Evolutionary conservation across 1,140 invertebrate genomes (phyloP), one percentile per base, ranked within the genome.

Genomic region (Pantala flavescens): DNA sequence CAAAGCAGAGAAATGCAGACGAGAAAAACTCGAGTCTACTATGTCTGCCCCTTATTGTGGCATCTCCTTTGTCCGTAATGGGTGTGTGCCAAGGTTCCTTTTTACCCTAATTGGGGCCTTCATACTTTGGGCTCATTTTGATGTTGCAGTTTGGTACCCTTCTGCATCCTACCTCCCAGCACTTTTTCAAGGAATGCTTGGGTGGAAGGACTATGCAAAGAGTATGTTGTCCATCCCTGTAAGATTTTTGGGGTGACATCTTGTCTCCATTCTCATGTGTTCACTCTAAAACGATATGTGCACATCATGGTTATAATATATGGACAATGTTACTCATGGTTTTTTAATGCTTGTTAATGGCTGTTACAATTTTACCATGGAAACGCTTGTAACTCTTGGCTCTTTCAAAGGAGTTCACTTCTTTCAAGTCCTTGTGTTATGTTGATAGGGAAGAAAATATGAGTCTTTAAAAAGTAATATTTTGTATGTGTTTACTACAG

Each of bases 261-360:
- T 21, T 63, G 49, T 63, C n/a, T 63, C 49, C 49, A 63, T 63
- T 63, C 49, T 7, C n/a, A 21, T 63, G 49, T 63, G 49, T 63
- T 63, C 49, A 63, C 49, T 3, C 49, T 21, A 63, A 1, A 21
- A 5, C 49, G 12, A 21, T 63, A 19, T 63, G 49, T 63, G 49
- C 49, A 63, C 49, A 63, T 63, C 49, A 19, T 16, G 49, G 14
- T 19, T 63, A 63, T 19, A 63, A 63, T 63, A 63, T 63, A 63
- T 63, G 49, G 49, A 63, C 49, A 63, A 21, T 63, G 49, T 63
- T 63, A 63, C 49, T 63, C 49, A 63, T 63, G 49, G 49, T 63
- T 63, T 63, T 63, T 63, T 63, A 63, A 63, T 63, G 49, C 49
- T 63, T 63, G 49, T 63, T 63, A 36, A 63, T 63, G 49, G 49